These are phyloP conservation scores for Gymnoscopelus microlampas DNA, from an alignment of 2,797 vertebrate genomes.

Conservation along the genomic window DNA sequence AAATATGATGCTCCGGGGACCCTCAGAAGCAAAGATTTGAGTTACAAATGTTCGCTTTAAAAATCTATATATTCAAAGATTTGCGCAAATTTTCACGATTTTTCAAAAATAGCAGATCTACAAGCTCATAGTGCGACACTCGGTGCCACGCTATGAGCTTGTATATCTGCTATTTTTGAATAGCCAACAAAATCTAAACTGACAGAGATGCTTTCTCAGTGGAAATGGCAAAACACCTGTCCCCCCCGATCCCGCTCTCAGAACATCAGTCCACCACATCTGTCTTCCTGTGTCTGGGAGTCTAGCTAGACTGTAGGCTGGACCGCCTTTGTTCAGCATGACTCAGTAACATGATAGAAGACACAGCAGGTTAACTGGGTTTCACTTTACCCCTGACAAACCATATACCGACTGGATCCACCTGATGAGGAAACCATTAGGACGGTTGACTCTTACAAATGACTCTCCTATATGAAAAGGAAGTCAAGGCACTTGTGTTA, in stretches of 20 bases:
- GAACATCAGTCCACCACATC: constrained; percentile 3
- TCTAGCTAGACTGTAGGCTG: constrained; percentile 12
- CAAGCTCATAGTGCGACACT: no score
- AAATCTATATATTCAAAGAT: no score
- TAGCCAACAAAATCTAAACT: no score
- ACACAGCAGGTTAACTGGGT: constrained; percentile 46
- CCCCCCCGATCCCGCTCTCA: constrained; percentile 22
- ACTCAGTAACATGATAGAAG: constrained; percentile 19
- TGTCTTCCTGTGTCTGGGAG: constrained; percentile 12
- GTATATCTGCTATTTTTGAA: no score
- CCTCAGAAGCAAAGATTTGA: no score
- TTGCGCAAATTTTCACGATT: no score
- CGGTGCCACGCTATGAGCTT: no score
- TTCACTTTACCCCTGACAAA: constrained; percentile 49
- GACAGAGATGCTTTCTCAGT: background rate
- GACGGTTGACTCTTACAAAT: constrained; percentile 15
- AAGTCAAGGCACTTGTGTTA: constrained; percentile 15
- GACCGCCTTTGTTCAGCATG: constrained; percentile 32
- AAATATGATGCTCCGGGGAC: no score
- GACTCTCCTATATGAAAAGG: constrained; percentile 25
- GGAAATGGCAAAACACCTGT: constrained; percentile 55
- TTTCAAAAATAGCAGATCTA: no score
- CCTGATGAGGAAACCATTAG: constrained; percentile 59
- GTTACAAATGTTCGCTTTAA: no score
- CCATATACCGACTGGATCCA: constrained; percentile 30